phyloP scores from a whole-genome alignment of 2,888 invertebrate genomes.

The Hemicrepidius hirtus region DNA sequence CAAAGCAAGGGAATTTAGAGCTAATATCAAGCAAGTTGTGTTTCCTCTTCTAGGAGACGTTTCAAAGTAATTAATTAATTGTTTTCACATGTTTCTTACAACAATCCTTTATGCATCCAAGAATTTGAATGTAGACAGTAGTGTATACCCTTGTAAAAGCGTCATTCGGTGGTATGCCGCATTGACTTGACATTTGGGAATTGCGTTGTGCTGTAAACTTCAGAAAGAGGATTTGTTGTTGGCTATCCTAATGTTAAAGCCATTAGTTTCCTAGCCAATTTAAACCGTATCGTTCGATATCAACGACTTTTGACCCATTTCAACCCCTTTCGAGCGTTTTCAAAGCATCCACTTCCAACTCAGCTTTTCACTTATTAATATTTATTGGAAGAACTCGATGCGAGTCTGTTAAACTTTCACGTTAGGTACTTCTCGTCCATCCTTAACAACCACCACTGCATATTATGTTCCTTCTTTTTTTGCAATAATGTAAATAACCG shows the following conservation, averaged over 20 bases:
- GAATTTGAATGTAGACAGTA: slow-evolving; percentile 8
- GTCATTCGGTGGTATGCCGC: slow-evolving; percentile 4
- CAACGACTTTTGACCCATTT: slow-evolving; percentile 23
- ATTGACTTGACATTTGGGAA: slow-evolving; percentile 9
- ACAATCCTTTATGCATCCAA: not conserved
- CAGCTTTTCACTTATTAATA: slow-evolving; percentile 15
- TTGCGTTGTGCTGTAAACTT: slow-evolving; percentile 5
- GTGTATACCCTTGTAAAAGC: slow-evolving; percentile 7
- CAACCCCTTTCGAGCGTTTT: slow-evolving; percentile 4
- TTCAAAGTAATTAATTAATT: not conserved
- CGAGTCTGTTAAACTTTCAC: slow-evolving; percentile 13
- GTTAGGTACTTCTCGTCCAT: slow-evolving; percentile 23
- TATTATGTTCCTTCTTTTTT: slow-evolving; percentile 4
- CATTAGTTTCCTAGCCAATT: slow-evolving; percentile 23
- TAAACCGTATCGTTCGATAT: slow-evolving; percentile 30
- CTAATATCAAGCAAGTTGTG: no score
- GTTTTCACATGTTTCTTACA: not conserved
- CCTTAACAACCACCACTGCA: slow-evolving; percentile 5
- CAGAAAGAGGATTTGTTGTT: slow-evolving; percentile 1
- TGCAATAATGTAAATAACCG: slow-evolving; percentile 22
- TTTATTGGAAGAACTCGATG: slow-evolving; percentile 21
- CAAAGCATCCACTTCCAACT: slow-evolving; percentile 3
- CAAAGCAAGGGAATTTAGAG: no score
- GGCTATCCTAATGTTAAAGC: slow-evolving; percentile 23
- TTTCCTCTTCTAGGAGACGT: no score